These are phyloP conservation scores for Epinephelus lanceolatus DNA, from an alignment of 2,113 vertebrate species.

Conservation along the genomic window DNA sequence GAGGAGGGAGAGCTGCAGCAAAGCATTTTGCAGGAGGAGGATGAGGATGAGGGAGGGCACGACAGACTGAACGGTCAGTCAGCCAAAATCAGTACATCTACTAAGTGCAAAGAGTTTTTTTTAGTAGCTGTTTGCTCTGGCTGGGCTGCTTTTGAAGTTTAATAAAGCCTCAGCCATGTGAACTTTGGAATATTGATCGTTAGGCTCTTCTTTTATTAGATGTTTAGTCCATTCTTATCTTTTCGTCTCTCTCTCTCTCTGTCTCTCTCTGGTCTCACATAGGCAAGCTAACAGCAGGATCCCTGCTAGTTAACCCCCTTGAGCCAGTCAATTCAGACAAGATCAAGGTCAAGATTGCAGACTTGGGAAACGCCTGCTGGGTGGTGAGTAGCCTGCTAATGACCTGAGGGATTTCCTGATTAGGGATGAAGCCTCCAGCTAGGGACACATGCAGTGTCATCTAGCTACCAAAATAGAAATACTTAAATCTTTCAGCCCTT, in stretches of 20 bases:
- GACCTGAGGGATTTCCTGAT: constrained; percentile 72
- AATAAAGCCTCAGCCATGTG: constrained; percentile 16
- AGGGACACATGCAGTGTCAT: constrained; percentile 37
- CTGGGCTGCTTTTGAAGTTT: constrained; percentile 9
- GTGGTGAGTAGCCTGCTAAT: constrained; percentile 90
- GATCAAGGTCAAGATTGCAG: constrained; percentile 98
- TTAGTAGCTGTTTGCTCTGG: background rate
- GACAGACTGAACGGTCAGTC: constrained; percentile 80
- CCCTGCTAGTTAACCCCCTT: constrained; percentile 96
- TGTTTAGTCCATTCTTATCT: constrained; percentile 11
- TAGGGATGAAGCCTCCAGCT: constrained; percentile 30
- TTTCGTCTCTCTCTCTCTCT: constrained; percentile 24
- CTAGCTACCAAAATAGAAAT: constrained; percentile 34
- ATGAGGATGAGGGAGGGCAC: constrained; percentile 43
- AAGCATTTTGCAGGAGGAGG: constrained; percentile 56
- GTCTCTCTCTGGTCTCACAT: constrained; percentile 45
- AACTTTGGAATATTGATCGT: constrained; percentile 28
- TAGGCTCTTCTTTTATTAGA: constrained; percentile 3
- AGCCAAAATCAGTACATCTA: background rate
- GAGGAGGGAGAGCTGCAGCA: constrained; percentile 74
- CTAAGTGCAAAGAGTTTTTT: background rate
- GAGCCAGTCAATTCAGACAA: constrained; percentile 96
- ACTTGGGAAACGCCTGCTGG: constrained; percentile 99
- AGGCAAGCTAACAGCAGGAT: constrained; percentile 92
- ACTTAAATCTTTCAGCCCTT: background rate